phyloP scores from a whole-genome alignment of 2,888 invertebrate genomes.

The Noctua pronuba region DNA sequence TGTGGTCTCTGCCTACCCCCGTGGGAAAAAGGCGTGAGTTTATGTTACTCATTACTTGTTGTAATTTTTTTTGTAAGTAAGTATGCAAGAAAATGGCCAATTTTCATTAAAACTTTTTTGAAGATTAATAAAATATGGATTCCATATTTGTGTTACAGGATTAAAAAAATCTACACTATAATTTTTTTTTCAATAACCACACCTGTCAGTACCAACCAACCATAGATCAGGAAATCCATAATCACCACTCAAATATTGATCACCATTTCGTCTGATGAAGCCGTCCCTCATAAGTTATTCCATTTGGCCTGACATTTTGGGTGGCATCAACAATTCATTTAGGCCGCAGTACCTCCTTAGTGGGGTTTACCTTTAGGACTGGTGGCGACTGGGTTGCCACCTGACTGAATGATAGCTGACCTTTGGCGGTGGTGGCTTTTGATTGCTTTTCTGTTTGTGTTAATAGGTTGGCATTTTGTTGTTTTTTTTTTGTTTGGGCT shows the following conservation, averaged over 20 bases:
- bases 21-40: no score
- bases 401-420: slow-evolving; percentile 47
- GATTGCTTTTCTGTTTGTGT: slow-evolving; percentile 47
- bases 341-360: slow-evolving; percentile 68
- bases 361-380: slow-evolving; percentile 68
- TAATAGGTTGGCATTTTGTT: slow-evolving; percentile 47
- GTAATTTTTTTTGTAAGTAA: no score
- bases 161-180: background rate
- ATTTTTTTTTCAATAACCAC: background rate
- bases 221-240: slow-evolving; percentile 40
- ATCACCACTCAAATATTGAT: slow-evolving; percentile 53
- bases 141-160: background rate
- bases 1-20: no score
- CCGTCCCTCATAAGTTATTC: slow-evolving; percentile 82
- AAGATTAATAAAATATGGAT: background rate
- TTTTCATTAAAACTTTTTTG: no score
- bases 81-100: no score
- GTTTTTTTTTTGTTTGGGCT: background rate
- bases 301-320: slow-evolving; percentile 87
- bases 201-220: background rate
- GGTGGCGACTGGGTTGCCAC: slow-evolving; percentile 28
- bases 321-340: slow-evolving; percentile 79
- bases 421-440: slow-evolving; percentile 47
- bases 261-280: slow-evolving; percentile 64
- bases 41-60: no score